Conservation (phyloP, 2,797 vertebrate species). For the Pangasius djambal region DNA sequence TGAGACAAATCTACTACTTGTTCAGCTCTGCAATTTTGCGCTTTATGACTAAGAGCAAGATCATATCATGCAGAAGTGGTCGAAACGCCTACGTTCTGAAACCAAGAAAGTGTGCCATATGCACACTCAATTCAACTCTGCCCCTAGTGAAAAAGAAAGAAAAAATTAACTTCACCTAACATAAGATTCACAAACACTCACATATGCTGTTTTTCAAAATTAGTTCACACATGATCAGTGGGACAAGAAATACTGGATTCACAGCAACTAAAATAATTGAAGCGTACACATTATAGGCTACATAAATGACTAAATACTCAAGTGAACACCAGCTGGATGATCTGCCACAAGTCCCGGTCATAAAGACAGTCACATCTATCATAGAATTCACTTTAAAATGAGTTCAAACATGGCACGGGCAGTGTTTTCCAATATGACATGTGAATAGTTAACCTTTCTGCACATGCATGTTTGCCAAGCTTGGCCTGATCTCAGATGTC, state of each 20-base stretch:
- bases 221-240: not conserved
- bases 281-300: not conserved
- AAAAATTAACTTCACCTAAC: not conserved
- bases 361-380: not conserved
- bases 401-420: not conserved
- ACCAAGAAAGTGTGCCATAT: not conserved
- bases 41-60: constrained; percentile 39
- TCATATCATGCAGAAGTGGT: not conserved
- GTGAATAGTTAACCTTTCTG: not conserved
- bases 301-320: not conserved
- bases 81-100: not conserved
- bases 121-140: not conserved
- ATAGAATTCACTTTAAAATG: not conserved
- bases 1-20: not conserved
- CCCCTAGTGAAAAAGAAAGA: not conserved
- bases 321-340: not conserved
- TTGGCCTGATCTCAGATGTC: not conserved
- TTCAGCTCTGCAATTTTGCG: not conserved
- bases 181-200: too few relatives aligned
- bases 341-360: not conserved
- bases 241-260: not conserved
- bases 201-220: not conserved
- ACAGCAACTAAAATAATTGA: not conserved
- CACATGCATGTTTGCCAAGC: not conserved
- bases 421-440: not conserved